Base-by-base conservation (phyloP, 2,888 invertebrate genomes). In the Lypha dubia region DNA sequence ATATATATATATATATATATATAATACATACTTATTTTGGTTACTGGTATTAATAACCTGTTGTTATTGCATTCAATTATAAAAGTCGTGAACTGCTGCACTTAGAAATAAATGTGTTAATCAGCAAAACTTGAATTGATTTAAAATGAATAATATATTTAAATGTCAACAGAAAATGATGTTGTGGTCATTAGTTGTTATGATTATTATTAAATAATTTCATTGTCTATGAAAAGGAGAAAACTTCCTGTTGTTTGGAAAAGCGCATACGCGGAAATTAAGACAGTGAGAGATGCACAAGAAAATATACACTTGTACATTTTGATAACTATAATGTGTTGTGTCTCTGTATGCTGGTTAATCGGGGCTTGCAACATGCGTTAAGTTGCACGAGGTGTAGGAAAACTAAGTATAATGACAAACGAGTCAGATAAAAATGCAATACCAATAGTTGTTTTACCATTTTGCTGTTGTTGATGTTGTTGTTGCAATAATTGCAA, bases 251-350 rank as follows among this genome's bases (percentile, higher is more conserved):
- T 28, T 53, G 38, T 44, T 71, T 44, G 35, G 32, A 49, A 82
- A 49, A 81, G 87, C 87, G 86, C 87, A 87, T 74, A 84, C 84
- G 85, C 87, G 87, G 87, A 87, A 84, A 83, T 81, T 35, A 71
- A 71, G 76, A 84, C 75, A 81, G 68, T 65, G 68, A 46, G 46
- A 73, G 74, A 68, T 68, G 79, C 67, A 68, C 38, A 70, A 44
- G 62, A 70, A 63, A 82, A 71, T 51, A 44, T 5, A 49, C 28
- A 13, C 7, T 28, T n/a, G 28, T 41, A 9, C 11, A 28, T 44
- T 24, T 58, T 35, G n/a, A 24, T 15, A n/a, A n/a, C n/a, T n/a
- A n/a, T 22, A 22, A 22, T 22, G 20, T 28, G 0, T 28, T 24
- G 44, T 63, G n/a, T 65, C 41, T 32, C 20, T 41, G 65, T 56